phyloP scores from a whole-genome alignment of 2,797 vertebrate species.

The Poeciliopsis turneri region DNA sequence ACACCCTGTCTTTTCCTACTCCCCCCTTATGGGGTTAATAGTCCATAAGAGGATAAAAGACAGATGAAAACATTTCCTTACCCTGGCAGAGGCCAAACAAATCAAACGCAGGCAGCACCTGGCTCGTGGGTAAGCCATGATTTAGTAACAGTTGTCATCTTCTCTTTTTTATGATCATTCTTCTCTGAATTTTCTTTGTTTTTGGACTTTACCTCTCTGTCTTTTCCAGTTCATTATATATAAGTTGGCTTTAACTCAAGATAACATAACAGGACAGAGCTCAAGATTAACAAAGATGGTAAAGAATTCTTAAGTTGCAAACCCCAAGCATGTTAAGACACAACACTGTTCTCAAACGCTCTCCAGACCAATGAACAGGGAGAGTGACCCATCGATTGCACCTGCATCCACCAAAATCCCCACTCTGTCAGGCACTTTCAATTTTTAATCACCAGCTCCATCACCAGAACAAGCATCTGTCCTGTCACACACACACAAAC shows the following conservation, averaged over 20 bases:
- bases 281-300: neutral
- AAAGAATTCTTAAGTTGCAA: neutral
- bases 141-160: constrained; percentile 57
- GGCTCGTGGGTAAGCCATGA: constrained; percentile 35
- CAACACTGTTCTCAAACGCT: constrained; percentile 32
- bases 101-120: constrained; percentile 67
- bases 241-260: neutral
- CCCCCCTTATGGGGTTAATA: constrained; percentile 38
- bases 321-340: constrained; percentile 15
- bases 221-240: neutral
- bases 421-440: constrained; percentile 78
- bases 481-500: constrained; percentile 38
- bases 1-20: constrained; percentile 30
- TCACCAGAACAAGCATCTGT: constrained; percentile 66
- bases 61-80: constrained; percentile 89
- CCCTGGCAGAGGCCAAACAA: constrained; percentile 74
- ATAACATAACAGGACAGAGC: neutral
- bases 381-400: constrained; percentile 71
- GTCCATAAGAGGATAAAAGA: constrained; percentile 73
- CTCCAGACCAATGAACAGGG: constrained; percentile 44
- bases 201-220: neutral
- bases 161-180: constrained; percentile 15
- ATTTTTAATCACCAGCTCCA: constrained; percentile 81
- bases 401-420: constrained; percentile 75
- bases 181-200: neutral